Conservation (phyloP, 2,888 invertebrate species). For the Rotaria sp. region DNA sequence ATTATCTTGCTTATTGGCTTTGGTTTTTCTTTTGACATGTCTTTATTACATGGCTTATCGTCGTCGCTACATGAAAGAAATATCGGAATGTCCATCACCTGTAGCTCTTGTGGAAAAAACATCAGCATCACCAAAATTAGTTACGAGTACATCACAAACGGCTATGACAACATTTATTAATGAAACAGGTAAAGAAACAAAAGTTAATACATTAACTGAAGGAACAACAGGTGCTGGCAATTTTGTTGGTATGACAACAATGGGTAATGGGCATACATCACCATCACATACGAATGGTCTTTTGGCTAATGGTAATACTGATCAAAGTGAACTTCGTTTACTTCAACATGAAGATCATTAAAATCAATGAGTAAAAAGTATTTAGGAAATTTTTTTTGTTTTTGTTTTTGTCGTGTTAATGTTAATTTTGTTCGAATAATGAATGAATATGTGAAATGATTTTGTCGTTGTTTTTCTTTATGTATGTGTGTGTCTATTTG, state of each 20-base stretch:
- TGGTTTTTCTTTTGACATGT: neutral
- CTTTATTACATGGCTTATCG: conserved; percentile 11
- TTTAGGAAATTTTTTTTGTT: neutral
- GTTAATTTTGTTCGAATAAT: neutral
- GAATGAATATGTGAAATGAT: neutral
- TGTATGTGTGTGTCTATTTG: neutral
- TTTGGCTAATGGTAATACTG: neutral
- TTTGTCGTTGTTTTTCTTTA: neutral
- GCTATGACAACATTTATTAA: neutral
- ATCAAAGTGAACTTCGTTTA: conserved; percentile 10
- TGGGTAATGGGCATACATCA: neutral
- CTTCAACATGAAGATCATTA: neutral
- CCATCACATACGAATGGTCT: neutral
- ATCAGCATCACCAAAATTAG: neutral
- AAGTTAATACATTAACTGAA: neutral
- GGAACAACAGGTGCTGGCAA: neutral
- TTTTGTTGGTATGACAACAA: neutral
- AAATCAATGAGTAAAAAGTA: neutral
- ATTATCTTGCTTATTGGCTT: neutral
- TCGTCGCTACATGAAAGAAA: neutral
- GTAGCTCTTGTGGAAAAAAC: neutral
- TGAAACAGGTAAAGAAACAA: neutral
- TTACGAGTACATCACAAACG: neutral
- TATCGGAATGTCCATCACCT: neutral
- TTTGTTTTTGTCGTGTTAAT: neutral